Evolutionary conservation across 1,140 invertebrate genomes (phyloP).

Genomic region (Holotrichia oblita): DNA sequence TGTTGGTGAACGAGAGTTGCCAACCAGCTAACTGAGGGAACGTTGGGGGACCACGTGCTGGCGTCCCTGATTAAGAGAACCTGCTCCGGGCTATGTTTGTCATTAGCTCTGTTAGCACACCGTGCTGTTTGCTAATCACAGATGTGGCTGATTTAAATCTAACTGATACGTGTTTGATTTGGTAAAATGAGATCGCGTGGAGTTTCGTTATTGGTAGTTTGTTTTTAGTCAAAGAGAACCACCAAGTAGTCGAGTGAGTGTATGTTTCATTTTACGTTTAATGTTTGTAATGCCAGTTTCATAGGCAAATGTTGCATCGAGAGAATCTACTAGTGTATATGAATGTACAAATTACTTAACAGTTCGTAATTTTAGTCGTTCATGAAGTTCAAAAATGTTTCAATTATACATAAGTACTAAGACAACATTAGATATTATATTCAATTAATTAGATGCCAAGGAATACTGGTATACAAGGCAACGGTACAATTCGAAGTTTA

Average conservation of each 20-base stretch:
- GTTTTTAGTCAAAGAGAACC: neutral
- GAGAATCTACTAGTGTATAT: no score
- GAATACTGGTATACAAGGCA: no score
- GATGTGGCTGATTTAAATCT: slow-evolving; percentile 55
- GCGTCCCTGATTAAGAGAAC: slow-evolving; percentile 54
- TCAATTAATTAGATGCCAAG: no score
- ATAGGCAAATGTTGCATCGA: no score
- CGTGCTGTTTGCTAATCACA: slow-evolving; percentile 60
- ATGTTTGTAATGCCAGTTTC: neutral
- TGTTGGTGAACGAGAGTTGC: neutral
- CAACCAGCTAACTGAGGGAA: neutral
- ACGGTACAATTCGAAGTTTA: no score
- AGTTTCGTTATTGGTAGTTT: neutral
- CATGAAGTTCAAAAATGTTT: no score
- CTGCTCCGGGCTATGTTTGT: slow-evolving; percentile 56
- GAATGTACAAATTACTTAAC: no score
- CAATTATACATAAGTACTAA: no score
- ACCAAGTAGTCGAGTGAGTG: neutral
- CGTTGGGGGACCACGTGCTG: neutral
- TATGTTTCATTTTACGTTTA: slow-evolving; percentile 9
- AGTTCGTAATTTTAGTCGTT: no score
- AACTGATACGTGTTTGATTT: slow-evolving; percentile 51
- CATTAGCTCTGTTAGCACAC: slow-evolving; percentile 59
- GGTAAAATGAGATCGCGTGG: slow-evolving; percentile 23
- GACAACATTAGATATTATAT: no score